Evolutionary conservation across 2,888 invertebrate genomes (phyloP).

Genomic region (Onchidella celtica): DNA sequence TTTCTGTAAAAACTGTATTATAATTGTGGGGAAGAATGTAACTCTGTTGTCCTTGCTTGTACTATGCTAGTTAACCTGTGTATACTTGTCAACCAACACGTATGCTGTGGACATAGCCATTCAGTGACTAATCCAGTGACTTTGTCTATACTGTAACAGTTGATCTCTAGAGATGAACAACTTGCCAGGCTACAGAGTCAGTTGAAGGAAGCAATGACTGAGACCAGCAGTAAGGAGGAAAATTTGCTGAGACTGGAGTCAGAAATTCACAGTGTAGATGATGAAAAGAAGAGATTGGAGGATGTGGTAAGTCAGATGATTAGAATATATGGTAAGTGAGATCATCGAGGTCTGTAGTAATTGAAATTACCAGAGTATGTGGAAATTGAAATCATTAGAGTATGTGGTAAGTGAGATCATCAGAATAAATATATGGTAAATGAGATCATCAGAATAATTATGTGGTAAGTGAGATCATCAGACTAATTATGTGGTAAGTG

Average conservation of each 20-base stretch:
- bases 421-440: too few relatives aligned
- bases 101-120: too few relatives aligned
- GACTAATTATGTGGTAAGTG: too few relatives aligned
- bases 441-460: too few relatives aligned
- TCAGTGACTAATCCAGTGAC: background rate
- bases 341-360: background rate
- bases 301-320: slow-evolving; percentile 49
- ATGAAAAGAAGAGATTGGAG: slow-evolving; percentile 65
- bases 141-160: slow-evolving; percentile 57
- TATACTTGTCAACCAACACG: too few relatives aligned
- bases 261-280: slow-evolving; percentile 66
- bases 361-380: background rate
- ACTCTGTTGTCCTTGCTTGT: too few relatives aligned
- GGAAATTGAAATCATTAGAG: background rate
- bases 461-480: too few relatives aligned
- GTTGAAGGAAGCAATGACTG: slow-evolving; percentile 65
- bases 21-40: too few relatives aligned
- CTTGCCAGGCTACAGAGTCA: slow-evolving; percentile 65
- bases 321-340: background rate
- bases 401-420: background rate
- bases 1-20: too few relatives aligned
- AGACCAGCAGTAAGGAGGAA: slow-evolving; percentile 64
- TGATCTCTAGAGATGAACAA: slow-evolving; percentile 71
- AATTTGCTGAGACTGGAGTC: slow-evolving; percentile 68
- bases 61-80: too few relatives aligned